A percentile compares a stretch with the other conserved stretches of the same genome.
Evolutionary conservation across 2,888 invertebrate species (phyloP).

Genomic region (Dichetophora obliterata): DNA sequence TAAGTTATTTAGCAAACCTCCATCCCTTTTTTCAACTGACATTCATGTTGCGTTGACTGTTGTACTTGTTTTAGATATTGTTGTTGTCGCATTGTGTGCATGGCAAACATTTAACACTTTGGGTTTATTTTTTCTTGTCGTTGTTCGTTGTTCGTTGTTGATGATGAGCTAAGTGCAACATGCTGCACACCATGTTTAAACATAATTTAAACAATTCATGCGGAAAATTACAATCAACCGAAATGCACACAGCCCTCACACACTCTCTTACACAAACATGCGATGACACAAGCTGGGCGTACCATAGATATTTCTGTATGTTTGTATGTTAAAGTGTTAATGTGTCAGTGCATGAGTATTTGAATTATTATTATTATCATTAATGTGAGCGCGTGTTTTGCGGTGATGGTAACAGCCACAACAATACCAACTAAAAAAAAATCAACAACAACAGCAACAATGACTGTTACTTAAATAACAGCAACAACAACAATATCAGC

Average conservation of each 20-base stretch:
- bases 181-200: constrained; percentile 11
- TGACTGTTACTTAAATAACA: background rate
- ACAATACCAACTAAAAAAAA: constrained; percentile 13
- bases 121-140: constrained; percentile 1
- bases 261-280: background rate
- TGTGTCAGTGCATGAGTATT: constrained; percentile 14
- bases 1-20: no score
- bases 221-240: constrained; percentile 23
- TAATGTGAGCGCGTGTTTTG: constrained; percentile 22
- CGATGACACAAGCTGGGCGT: background rate
- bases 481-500: background rate
- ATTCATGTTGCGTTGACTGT: background rate
- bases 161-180: constrained; percentile 25
- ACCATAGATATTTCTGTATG: background rate
- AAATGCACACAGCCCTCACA: background rate
- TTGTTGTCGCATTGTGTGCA: background rate
- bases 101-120: background rate
- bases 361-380: constrained; percentile 32
- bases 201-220: constrained; percentile 27
- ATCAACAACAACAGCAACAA: background rate
- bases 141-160: background rate
- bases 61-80: background rate
- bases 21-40: background rate
- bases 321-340: background rate
- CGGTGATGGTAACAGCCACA: background rate